Evolutionary conservation across 2,888 invertebrate genomes (phyloP).

Genomic region (Timema cristinae): DNA sequence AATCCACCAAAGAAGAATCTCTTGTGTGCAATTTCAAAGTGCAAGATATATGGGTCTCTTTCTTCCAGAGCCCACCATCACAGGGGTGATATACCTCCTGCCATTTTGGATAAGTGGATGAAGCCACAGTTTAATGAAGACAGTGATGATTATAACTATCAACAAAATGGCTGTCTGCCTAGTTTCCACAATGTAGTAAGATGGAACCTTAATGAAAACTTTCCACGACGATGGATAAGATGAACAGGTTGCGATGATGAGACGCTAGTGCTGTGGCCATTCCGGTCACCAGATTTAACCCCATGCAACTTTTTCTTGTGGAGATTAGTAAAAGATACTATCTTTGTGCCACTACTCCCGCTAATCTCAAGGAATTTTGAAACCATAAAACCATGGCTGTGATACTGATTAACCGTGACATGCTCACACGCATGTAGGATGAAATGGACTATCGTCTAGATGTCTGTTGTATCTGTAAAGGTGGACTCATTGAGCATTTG

Average conservation of each 20-base stretch:
- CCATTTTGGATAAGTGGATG: conserved; percentile 1
- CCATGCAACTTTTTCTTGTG: conserved; percentile 9
- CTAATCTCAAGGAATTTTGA: not conserved
- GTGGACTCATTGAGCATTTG: conserved; percentile 5
- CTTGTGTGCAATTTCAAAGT: not conserved
- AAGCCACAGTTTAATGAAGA: not conserved
- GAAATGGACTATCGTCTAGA: conserved; percentile 12
- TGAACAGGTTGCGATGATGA: not conserved
- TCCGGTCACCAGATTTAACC: not conserved
- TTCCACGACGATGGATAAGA: not conserved
- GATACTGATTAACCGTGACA: not conserved
- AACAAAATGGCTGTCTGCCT: not conserved
- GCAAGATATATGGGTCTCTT: not conserved
- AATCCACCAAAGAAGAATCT: too few species aligned
- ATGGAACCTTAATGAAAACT: conserved; percentile 2
- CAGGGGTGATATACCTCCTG: not conserved
- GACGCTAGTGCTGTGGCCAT: not conserved
- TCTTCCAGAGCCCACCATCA: not conserved
- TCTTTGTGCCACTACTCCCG: not conserved
- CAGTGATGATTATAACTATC: not conserved
- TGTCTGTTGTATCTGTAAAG: not conserved
- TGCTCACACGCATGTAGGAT: not conserved
- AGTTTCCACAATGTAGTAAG: not conserved
- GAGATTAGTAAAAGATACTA: conserved; percentile 3
- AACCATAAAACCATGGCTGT: not conserved